A percentile compares a stretch with the other conserved stretches of the same genome.
These are phyloP conservation scores for Nothocercus nigrocapillus DNA, from an alignment of 2,113 vertebrate species.

Conservation along the genomic window DNA sequence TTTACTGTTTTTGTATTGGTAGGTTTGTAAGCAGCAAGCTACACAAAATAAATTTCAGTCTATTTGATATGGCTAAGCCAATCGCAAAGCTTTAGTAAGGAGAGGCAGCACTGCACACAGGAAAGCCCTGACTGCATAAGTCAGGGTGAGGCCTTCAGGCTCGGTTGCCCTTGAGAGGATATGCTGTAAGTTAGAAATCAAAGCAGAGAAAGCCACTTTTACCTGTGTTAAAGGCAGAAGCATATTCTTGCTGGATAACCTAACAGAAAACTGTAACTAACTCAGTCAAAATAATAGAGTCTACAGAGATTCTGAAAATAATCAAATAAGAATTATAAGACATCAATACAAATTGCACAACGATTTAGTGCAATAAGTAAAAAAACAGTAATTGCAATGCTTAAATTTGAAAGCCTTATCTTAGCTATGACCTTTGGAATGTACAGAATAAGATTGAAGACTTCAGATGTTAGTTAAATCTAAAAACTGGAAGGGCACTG, in stretches of 20 bases:
- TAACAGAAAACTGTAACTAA: neutral
- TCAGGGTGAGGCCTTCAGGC: neutral
- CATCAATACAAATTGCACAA: constrained; percentile 23
- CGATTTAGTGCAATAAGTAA: neutral
- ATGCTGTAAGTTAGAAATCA: neutral
- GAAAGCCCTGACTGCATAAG: neutral
- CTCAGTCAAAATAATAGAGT: neutral
- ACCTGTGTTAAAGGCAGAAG: neutral
- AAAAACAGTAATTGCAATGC: constrained; percentile 1
- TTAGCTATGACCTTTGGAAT: constrained; percentile 15
- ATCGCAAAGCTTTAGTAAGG: neutral
- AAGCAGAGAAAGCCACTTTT: neutral
- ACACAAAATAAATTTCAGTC: neutral
- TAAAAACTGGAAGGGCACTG: constrained; percentile 44
- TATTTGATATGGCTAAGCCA: neutral
- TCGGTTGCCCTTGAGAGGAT: neutral
- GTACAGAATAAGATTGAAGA: neutral
- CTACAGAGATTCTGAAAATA: neutral
- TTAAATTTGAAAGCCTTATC: neutral
- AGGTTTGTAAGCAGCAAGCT: neutral
- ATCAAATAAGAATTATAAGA: neutral
- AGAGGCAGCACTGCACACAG: neutral
- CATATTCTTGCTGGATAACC: neutral
- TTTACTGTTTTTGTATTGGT: neutral
- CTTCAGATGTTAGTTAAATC: constrained; percentile 15